Conservation (phyloP, 2,797 vertebrate genomes). For the Macrochelys suwanniensis region DNA sequence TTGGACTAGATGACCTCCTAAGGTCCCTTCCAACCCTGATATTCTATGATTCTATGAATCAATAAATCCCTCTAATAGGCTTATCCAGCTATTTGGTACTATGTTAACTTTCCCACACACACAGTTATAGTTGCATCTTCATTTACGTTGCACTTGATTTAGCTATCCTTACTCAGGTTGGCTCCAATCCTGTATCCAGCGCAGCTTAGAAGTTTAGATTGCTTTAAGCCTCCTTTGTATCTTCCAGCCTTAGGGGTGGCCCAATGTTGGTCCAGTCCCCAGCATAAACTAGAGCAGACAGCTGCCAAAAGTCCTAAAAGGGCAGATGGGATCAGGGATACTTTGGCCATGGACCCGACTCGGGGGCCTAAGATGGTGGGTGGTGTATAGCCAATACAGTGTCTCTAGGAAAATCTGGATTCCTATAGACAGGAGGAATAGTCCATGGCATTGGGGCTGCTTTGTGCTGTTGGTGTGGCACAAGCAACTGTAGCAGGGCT, state of each 20-base stretch:
- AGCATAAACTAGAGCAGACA: background rate
- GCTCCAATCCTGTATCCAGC: background rate
- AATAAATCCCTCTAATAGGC: background rate
- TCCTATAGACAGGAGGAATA: background rate
- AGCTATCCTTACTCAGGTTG: background rate
- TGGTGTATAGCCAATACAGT: background rate
- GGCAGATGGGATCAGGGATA: background rate
- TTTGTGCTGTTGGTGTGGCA: background rate
- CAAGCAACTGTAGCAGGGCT: background rate
- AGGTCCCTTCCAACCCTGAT: no score
- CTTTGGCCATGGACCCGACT: background rate
- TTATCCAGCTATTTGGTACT: background rate
- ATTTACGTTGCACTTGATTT: background rate
- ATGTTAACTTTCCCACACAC: no score
- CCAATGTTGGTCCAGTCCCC: background rate
- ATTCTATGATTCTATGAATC: no score
- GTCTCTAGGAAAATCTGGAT: background rate
- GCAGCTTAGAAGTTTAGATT: background rate
- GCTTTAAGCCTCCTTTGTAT: background rate
- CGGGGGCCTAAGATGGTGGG: background rate
- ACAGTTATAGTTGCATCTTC: background rate
- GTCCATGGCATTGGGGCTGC: background rate
- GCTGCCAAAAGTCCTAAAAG: background rate
- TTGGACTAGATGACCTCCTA: no score
- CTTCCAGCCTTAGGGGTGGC: background rate